These are phyloP conservation scores for Polyommatus icarus DNA, from an alignment of 2,888 invertebrate genomes.

Conservation along the genomic window DNA sequence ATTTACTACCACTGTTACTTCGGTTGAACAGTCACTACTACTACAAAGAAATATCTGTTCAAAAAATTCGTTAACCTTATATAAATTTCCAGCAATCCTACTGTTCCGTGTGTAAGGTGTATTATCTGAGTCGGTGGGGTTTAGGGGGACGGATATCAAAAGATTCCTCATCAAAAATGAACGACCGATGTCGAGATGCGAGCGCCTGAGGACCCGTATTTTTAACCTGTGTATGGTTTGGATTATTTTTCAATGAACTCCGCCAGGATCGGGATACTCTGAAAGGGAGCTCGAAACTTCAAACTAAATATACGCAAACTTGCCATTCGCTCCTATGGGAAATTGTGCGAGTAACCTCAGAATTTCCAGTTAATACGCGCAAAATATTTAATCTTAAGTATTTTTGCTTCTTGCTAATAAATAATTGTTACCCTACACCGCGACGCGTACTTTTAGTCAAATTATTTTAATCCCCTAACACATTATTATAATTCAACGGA, in stretches of 20 bases:
- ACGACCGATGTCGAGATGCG: slow-evolving; percentile 65
- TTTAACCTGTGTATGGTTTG: slow-evolving; percentile 50
- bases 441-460: slow-evolving; percentile 11
- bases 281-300: slow-evolving; percentile 34
- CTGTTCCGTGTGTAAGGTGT: slow-evolving; percentile 49
- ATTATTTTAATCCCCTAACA: slow-evolving; percentile 20
- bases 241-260: slow-evolving; percentile 54
- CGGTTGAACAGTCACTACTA: neutral
- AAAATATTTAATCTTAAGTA: slow-evolving; percentile 22
- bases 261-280: slow-evolving; percentile 43
- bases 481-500: neutral
- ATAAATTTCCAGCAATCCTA: neutral
- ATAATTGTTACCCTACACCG: slow-evolving; percentile 10
- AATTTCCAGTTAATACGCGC: slow-evolving; percentile 12
- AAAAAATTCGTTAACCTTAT: neutral
- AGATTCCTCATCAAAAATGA: slow-evolving; percentile 77
- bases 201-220: slow-evolving; percentile 53
- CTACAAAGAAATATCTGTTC: neutral
- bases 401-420: slow-evolving; percentile 18
- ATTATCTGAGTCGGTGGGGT: slow-evolving; percentile 60
- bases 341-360: slow-evolving; percentile 12
- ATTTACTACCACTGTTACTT: neutral
- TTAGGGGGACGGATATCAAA: slow-evolving; percentile 65
- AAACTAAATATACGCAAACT: slow-evolving; percentile 29
- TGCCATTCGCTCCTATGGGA: slow-evolving; percentile 20